phyloP scores from a whole-genome alignment of 92 coral and sea anemone species.

The Porites cylindrica region DNA sequence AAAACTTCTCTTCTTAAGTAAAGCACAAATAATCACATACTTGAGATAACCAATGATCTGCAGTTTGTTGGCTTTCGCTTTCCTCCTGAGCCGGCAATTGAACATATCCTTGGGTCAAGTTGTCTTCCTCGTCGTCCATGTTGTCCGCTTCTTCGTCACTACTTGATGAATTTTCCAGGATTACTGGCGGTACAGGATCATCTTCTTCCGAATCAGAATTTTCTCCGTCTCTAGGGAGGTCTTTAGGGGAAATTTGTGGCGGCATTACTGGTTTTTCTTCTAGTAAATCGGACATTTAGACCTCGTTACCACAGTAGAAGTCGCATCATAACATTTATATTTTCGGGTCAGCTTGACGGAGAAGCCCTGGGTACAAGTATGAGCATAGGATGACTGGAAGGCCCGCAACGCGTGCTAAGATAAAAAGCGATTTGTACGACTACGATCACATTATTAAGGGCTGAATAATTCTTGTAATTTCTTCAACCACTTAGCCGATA shows the following conservation, averaged over 20 bases:
- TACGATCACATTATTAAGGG: too few species aligned
- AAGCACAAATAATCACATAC: background rate
- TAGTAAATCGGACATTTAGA: conserved; percentile 44
- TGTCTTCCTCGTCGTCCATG: conserved; percentile 37
- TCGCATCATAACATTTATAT: background rate
- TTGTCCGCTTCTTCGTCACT: conserved; percentile 81
- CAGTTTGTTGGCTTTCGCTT: conserved; percentile 40
- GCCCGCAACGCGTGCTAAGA: conserved; percentile 3
- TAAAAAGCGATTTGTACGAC: too few species aligned
- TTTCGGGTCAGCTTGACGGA: background rate
- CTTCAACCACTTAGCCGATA: too few species aligned
- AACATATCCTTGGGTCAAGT: conserved; percentile 69
- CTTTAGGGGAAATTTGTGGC: conserved; percentile 78
- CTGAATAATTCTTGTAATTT: too few species aligned
- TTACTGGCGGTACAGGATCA: conserved; percentile 49
- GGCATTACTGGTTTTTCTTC: conserved; percentile 62
- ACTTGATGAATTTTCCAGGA: conserved; percentile 56
- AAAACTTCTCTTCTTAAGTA: background rate
- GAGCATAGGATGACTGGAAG: background rate
- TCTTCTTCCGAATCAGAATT: conserved; percentile 72
- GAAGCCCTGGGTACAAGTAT: conserved; percentile 13
- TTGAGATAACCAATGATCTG: conserved; percentile 18
- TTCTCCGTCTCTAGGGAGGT: conserved; percentile 64
- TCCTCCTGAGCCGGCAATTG: conserved; percentile 75
- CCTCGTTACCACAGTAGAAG: too few species aligned